These are phyloP conservation scores for Cynaeus angustus DNA, from an alignment of 2,888 invertebrate species.

Conservation along the genomic window DNA sequence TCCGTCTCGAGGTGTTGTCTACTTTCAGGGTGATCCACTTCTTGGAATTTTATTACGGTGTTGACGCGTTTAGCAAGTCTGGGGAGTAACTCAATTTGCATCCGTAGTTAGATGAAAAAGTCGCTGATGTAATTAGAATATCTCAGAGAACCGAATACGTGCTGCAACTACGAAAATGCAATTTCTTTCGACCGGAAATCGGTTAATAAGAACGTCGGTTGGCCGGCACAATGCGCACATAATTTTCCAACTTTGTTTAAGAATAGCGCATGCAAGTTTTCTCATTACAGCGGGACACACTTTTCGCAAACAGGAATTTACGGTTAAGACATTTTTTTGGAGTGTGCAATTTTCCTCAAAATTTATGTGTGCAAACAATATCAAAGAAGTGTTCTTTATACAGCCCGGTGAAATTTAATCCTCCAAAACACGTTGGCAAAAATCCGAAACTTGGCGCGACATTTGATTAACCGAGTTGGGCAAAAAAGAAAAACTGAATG, in stretches of 20 bases:
- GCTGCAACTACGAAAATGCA: constrained; percentile 32
- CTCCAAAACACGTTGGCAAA: constrained; percentile 31
- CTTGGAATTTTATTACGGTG: constrained; percentile 31
- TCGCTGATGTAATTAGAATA: constrained; percentile 40
- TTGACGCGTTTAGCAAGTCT: constrained; percentile 41
- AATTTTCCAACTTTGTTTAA: constrained; percentile 23
- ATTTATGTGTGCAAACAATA: constrained; percentile 42
- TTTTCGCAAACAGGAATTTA: constrained; percentile 34
- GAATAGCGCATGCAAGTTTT: constrained; percentile 39
- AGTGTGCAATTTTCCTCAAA: constrained; percentile 30
- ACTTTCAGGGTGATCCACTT: constrained; percentile 6
- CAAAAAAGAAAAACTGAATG: constrained; percentile 26
- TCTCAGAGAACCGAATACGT: constrained; percentile 33
- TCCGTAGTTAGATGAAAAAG: constrained; percentile 26
- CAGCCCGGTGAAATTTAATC: constrained; percentile 35
- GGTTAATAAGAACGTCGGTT: constrained; percentile 5
- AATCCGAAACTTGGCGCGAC: constrained; percentile 14
- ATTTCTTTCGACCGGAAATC: constrained; percentile 21
- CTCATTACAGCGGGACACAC: constrained; percentile 41
- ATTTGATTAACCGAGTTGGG: constrained; percentile 22
- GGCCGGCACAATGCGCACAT: constrained; percentile 4
- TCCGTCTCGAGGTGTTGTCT: not conserved
- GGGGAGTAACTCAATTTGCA: constrained; percentile 37
- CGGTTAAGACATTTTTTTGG: constrained; percentile 38
- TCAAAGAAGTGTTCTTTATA: constrained; percentile 31